Conservation (phyloP, 2,888 invertebrate species). For the Tipula lateralis region DNA sequence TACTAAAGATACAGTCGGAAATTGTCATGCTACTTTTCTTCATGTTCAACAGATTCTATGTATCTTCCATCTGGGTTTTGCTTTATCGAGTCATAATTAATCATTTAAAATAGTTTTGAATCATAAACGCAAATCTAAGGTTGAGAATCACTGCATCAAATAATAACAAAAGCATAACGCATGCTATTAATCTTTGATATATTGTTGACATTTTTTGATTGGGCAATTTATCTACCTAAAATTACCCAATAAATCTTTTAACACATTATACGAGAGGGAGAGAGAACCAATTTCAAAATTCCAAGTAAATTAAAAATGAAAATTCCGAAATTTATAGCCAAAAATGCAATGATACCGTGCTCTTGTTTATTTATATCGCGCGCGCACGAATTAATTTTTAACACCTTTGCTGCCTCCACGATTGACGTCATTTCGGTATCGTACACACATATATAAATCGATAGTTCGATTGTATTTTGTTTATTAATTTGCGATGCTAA, state of each 20-base stretch:
- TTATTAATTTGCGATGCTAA: background rate
- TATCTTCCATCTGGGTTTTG: no score
- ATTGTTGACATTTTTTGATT: background rate
- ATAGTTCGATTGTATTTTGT: background rate
- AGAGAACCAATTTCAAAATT: background rate
- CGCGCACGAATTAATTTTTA: background rate
- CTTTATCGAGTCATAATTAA: no score
- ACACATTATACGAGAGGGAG: background rate
- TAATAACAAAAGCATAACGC: no score
- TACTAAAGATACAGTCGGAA: no score
- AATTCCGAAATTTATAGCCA: background rate
- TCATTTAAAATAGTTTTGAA: no score
- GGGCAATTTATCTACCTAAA: background rate
- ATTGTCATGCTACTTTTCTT: no score
- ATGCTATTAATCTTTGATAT: background rate
- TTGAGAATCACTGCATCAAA: background rate
- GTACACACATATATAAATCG: background rate
- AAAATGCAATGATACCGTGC: background rate
- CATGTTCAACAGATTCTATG: no score
- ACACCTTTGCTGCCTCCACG: background rate
- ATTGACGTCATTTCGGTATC: background rate
- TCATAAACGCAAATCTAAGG: no score
- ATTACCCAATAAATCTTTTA: background rate
- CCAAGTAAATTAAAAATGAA: background rate
- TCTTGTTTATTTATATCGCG: background rate